phyloP scores from a whole-genome alignment of 1,140 invertebrate genomes.

The Telenomus remus region DNA sequence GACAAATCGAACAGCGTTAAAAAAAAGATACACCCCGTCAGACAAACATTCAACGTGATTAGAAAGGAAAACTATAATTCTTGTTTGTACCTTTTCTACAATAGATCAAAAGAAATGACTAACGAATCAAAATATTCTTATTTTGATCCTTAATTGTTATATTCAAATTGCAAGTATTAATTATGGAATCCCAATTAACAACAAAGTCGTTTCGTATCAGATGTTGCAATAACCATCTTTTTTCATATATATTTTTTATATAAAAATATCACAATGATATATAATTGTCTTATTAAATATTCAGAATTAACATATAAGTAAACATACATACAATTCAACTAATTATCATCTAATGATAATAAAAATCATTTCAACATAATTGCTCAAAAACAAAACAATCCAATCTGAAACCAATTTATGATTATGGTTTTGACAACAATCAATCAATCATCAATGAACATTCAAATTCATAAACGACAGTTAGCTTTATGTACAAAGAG shows the following conservation, averaged over 20 bases:
- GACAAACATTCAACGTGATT: slow-evolving; percentile 6
- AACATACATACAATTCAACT: slow-evolving; percentile 18
- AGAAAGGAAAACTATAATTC: not conserved
- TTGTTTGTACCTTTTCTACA: slow-evolving; percentile 10
- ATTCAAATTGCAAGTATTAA: not conserved
- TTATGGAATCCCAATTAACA: slow-evolving; percentile 1
- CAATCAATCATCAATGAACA: slow-evolving; percentile 2
- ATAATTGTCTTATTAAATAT: slow-evolving; percentile 11
- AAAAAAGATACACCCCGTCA: slow-evolving; percentile 8
- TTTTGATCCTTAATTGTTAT: slow-evolving; percentile 8
- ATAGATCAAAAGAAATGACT: not conserved
- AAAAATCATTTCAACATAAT: slow-evolving; percentile 44
- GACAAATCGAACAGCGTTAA: slow-evolving; percentile 12
- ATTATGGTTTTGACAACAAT: slow-evolving; percentile 10
- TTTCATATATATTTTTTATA: slow-evolving; percentile 14
- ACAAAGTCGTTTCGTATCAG: slow-evolving; percentile 49
- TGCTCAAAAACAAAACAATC: slow-evolving; percentile 27
- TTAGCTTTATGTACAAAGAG: no score
- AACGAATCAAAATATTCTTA: not conserved
- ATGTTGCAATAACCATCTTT: slow-evolving; percentile 19
- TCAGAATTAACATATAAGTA: slow-evolving; percentile 22
- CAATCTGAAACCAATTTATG: slow-evolving; percentile 6
- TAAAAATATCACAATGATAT: slow-evolving; percentile 36
- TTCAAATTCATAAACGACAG: slow-evolving; percentile 1
- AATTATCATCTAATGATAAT: slow-evolving; percentile 29